Evolutionary conservation across 2,888 invertebrate species (phyloP).

Genomic region (Rotaria macrura): DNA sequence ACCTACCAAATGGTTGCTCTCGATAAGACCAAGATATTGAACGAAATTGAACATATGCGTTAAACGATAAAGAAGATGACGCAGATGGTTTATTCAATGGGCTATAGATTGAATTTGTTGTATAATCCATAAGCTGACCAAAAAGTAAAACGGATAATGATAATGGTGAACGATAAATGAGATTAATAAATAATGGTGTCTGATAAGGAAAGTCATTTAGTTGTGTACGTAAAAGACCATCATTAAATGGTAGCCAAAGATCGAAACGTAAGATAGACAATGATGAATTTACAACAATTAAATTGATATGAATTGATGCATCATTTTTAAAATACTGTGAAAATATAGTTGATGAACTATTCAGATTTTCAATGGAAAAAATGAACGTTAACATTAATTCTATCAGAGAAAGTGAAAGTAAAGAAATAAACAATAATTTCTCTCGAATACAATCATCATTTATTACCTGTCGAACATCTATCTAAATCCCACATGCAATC

Average conservation of each 20-base stretch:
- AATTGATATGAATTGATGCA: not conserved
- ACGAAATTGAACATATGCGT: not conserved
- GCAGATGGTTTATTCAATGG: not conserved
- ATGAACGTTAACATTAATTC: not conserved
- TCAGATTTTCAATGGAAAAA: not conserved
- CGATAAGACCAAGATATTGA: not conserved
- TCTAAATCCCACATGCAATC: not conserved
- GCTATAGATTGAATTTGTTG: not conserved
- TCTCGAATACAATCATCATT: too few relatives aligned
- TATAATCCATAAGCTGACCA: not conserved
- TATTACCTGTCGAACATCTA: not conserved
- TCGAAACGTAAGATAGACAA: not conserved
- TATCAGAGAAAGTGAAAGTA: too few relatives aligned
- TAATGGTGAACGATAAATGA: not conserved
- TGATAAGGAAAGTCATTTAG: not conserved
- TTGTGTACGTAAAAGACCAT: not conserved
- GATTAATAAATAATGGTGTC: not conserved
- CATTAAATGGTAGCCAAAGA: not conserved
- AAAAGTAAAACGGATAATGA: not conserved
- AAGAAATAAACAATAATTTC: not conserved
- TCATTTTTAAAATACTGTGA: not conserved
- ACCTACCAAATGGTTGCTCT: not conserved
- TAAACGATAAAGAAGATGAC: not conserved
- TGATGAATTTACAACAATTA: not conserved
- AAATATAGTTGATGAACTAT: not conserved